These are phyloP conservation scores for Anarrhichthys ocellatus DNA, from an alignment of 2,113 vertebrate genomes.

Conservation along the genomic window DNA sequence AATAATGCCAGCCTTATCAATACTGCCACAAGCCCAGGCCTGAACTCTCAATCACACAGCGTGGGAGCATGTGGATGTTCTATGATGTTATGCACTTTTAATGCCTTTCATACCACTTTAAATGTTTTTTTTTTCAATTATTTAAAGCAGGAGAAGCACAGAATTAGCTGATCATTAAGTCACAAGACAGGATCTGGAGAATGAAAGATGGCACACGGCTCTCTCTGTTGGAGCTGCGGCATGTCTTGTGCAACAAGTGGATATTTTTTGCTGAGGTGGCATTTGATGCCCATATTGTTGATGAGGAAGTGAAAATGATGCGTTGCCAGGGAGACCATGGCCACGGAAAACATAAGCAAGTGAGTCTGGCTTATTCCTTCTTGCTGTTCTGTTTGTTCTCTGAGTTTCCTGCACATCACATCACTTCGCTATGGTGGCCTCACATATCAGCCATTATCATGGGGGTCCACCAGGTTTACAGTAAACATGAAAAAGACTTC, in stretches of 20 bases:
- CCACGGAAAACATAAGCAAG: constrained; percentile 51
- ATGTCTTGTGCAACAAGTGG: constrained; percentile 1
- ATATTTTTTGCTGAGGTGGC: constrained; percentile 46
- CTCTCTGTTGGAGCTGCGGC: background rate
- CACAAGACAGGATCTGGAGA: background rate
- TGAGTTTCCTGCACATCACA: background rate
- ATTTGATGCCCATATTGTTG: constrained; percentile 35
- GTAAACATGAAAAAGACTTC: background rate
- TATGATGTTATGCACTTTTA: background rate
- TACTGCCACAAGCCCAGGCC: background rate
- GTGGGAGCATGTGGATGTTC: background rate
- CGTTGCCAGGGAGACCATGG: constrained; percentile 51
- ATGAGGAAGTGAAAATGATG: constrained; percentile 72
- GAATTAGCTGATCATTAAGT: background rate
- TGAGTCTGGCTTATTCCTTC: constrained; percentile 17
- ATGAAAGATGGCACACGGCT: background rate
- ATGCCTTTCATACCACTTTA: background rate
- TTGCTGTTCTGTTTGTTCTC: background rate
- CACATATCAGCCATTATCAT: background rate
- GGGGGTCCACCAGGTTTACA: background rate
- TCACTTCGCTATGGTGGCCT: background rate
- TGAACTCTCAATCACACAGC: background rate
- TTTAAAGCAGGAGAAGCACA: constrained; percentile 1
- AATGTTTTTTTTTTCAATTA: background rate
- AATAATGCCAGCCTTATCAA: background rate